Percentiles rank a stretch among this genome's conserved stretches.
Conservation (phyloP, 2,888 invertebrate species). For the Drosophila nr. perissopoda region DNA sequence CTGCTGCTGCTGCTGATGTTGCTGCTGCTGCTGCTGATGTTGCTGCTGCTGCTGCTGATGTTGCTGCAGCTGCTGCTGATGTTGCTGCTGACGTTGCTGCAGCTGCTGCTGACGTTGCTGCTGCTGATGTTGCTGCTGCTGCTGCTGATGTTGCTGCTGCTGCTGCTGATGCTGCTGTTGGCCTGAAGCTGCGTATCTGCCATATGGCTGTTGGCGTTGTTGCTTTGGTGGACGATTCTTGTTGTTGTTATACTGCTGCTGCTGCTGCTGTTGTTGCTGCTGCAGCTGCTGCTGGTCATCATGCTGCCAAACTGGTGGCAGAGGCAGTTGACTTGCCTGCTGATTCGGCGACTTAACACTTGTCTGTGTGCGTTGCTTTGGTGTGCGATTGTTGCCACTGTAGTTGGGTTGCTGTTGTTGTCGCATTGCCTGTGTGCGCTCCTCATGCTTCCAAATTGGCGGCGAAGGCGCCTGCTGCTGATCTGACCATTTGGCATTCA, state of each 20-base stretch:
- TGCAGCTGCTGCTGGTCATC: conserved; percentile 23
- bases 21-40: conserved; percentile 10
- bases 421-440: conserved; percentile 29
- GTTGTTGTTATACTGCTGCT: conserved; percentile 5
- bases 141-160: neutral
- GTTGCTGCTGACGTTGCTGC: conserved; percentile 14
- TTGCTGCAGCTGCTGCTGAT: conserved; percentile 20
- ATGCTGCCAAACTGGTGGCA: conserved; percentile 37
- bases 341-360: neutral
- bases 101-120: conserved; percentile 35
- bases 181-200: conserved; percentile 3
- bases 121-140: conserved; percentile 5
- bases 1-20: conserved; percentile 25
- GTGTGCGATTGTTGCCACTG: conserved; percentile 20
- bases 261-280: conserved; percentile 21
- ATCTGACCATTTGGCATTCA: conserved; percentile 30
- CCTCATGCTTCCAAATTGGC: conserved; percentile 52
- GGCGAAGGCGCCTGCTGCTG: conserved; percentile 35
- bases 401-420: conserved; percentile 24
- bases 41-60: conserved; percentile 31
- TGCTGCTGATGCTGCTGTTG: conserved; percentile 19
- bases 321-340: conserved; percentile 3
- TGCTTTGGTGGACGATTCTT: conserved; percentile 38
- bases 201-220: conserved; percentile 23
- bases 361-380: conserved; percentile 34